Conservation (phyloP, 2,113 vertebrate genomes). For the Hystrix cristata region DNA sequence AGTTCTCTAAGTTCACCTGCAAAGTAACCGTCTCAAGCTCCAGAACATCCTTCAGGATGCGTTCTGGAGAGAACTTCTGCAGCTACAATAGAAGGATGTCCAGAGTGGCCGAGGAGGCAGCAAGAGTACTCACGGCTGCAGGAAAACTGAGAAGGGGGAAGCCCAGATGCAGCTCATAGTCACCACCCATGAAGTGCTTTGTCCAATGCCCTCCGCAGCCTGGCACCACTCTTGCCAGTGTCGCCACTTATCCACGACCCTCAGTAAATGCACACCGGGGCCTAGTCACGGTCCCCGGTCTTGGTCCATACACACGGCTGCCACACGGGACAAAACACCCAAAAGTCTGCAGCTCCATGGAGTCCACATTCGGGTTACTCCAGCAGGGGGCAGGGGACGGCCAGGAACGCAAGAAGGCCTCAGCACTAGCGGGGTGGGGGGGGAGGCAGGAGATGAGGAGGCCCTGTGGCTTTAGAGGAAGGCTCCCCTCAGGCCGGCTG, state of each 20-base stretch:
- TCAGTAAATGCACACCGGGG: rapidly evolving
- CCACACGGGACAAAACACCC: neutral
- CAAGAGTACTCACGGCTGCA: rapidly evolving
- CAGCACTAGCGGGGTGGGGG: rapidly evolving
- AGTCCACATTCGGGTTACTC: neutral
- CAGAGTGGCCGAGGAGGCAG: rapidly evolving
- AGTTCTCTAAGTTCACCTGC: neutral
- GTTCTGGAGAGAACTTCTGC: neutral
- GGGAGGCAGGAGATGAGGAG: neutral
- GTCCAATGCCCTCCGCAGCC: rapidly evolving
- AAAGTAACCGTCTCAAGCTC: rapidly evolving
- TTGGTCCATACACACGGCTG: neutral
- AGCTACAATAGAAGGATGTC: rapidly evolving
- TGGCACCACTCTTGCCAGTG: rapidly evolving
- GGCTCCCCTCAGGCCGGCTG: no score
- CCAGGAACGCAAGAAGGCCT: neutral
- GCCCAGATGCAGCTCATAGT: neutral
- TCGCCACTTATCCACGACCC: neutral
- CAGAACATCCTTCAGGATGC: rapidly evolving
- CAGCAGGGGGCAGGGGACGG: neutral
- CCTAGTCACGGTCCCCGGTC: rapidly evolving
- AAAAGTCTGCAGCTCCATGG: neutral
- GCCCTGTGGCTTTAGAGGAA: neutral
- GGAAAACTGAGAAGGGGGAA: neutral
- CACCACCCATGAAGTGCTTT: rapidly evolving